Base-by-base conservation (phyloP, 2,797 vertebrate genomes). In the Peromyscus aztecus region DNA sequence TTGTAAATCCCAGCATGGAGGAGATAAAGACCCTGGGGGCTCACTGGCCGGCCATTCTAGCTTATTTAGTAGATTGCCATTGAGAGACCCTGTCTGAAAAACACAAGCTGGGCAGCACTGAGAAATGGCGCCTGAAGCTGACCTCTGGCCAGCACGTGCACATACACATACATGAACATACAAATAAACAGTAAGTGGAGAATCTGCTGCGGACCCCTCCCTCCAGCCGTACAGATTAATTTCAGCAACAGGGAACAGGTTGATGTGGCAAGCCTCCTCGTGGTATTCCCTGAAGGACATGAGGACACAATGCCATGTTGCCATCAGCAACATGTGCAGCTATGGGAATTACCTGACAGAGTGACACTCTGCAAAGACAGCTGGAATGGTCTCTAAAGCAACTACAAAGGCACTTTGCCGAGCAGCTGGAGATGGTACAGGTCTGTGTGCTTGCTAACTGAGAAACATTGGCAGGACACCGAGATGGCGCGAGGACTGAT, bases 231-330 rank as follows among this genome's bases (percentile, higher is more conserved):
- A 31, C 14, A 73, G 65, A 31, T 46, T 46, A 29, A 5, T 75
- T 63, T 0, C 69, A 19, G 57, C 27, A 37, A 6, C 43, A 46
- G 19, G n/a, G 63, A 37, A 40, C 4, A 85, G 46, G 40, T 69
- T 31, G 82, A 31, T 0, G 0, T n/a, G n/a, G 12, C 9, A 23
- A 43, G 57, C 63, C 27, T 52, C 65, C 37, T 55, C 0, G 0
- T 27, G 27, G 31, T 23, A 1, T 21, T 2, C 37, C 17, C n/a
- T 17, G 84, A 71, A 69, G 57, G 67, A 1, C 24, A 40, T 31
- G 40, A 24, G 61, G 12, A 34, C 40, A 67, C 43, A 49, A 43
- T 69, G 46, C 61, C 43, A 3, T 69, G 43, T 86, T 52, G 43
- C 63, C 57, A 34, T 71, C 61, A 34, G 63, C 63, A 57, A 29